Percentiles rank a stretch among this genome's conserved stretches.
These are phyloP conservation scores for Lycaena phlaeas DNA, from an alignment of 2,888 invertebrate genomes.

Conservation along the genomic window DNA sequence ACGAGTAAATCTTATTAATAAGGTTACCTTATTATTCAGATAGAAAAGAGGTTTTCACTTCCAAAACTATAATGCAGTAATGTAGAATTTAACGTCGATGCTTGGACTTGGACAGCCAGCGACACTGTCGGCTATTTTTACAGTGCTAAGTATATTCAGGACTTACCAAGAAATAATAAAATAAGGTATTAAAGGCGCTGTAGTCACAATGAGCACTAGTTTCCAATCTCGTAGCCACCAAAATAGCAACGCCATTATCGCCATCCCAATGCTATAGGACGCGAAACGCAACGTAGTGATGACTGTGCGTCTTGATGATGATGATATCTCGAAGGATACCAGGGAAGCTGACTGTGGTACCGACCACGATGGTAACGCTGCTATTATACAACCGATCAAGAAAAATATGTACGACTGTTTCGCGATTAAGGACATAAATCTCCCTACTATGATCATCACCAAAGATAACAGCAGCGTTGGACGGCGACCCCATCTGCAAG, in stretches of 20 bases:
- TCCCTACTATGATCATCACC: constrained; percentile 34
- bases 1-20: too few relatives aligned
- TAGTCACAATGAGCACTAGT: constrained; percentile 35
- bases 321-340: constrained; percentile 45
- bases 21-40: too few relatives aligned
- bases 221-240: constrained; percentile 48
- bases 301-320: constrained; percentile 32
- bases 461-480: constrained; percentile 36
- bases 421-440: constrained; percentile 33
- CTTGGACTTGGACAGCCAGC: too few relatives aligned
- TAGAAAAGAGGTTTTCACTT: too few relatives aligned
- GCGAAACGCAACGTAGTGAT: constrained; percentile 32
- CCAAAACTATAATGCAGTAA: too few relatives aligned
- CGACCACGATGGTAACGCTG: constrained; percentile 40
- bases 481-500: constrained; percentile 43
- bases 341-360: constrained; percentile 35
- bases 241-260: constrained; percentile 37
- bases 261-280: constrained; percentile 33
- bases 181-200: constrained; percentile 30
- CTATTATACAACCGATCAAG: constrained; percentile 34
- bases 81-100: too few relatives aligned
- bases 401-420: constrained; percentile 34
- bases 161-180: constrained; percentile 41
- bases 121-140: too few relatives aligned
- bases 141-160: too few relatives aligned